phyloP scores from a whole-genome alignment of 2,797 vertebrate species.

The Cossypha caffra region DNA sequence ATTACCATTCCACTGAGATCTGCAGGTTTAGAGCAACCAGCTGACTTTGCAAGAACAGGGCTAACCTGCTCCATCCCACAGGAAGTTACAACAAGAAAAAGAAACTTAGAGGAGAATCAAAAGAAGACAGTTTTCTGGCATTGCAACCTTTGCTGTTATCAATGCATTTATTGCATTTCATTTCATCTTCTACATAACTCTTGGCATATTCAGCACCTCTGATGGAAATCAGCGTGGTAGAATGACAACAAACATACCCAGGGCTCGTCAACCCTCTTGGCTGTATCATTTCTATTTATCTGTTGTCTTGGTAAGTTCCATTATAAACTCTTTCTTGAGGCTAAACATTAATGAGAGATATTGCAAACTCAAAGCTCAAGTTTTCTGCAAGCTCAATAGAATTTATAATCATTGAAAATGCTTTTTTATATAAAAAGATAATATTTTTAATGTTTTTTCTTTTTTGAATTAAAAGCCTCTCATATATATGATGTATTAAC shows the following conservation, averaged over 20 bases:
- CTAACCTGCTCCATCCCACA: constrained; percentile 37
- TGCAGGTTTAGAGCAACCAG: background rate
- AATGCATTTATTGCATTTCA: constrained; percentile 28
- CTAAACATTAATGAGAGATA: constrained; percentile 62
- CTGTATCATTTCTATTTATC: constrained; percentile 62
- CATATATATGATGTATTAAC: constrained; percentile 46
- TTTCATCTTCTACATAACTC: constrained; percentile 18
- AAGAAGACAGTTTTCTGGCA: constrained; percentile 53
- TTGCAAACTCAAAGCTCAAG: constrained; percentile 52
- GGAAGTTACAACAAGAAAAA: constrained; percentile 22
- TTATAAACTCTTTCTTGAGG: constrained; percentile 61
- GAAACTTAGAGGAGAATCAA: constrained; percentile 33
- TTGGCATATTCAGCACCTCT: constrained; percentile 43
- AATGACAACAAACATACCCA: constrained; percentile 38
- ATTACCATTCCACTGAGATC: constrained; percentile 8
- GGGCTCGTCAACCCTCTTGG: constrained; percentile 51
- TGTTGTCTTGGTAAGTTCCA: constrained; percentile 25
- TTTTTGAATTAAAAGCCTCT: constrained; percentile 30
- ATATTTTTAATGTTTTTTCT: constrained; percentile 31
- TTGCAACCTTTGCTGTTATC: constrained; percentile 24
- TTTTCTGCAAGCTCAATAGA: constrained; percentile 52
- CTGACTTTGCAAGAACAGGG: constrained; percentile 11
- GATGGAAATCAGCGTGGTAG: constrained; percentile 37
- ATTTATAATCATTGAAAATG: constrained; percentile 47
- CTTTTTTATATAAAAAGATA: constrained; percentile 46